These are phyloP conservation scores for Misgurnus anguillicaudatus DNA, from an alignment of 2,113 vertebrate genomes.

Conservation along the genomic window DNA sequence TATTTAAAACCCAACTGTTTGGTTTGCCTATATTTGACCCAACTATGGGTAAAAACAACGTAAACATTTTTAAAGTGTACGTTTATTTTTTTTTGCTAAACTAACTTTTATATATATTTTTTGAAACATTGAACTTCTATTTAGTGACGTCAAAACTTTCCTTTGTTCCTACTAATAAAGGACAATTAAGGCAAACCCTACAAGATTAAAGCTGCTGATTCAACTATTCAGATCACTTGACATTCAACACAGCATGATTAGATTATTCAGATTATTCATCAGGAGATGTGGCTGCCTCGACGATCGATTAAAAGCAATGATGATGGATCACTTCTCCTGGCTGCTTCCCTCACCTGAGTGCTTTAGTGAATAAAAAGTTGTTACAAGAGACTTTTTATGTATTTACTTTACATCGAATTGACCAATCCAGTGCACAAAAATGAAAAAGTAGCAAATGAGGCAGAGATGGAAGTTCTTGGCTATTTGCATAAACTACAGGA, in stretches of 20 bases:
- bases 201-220: constrained; percentile 37
- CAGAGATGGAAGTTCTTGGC: background rate
- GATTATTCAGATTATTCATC: constrained; percentile 58
- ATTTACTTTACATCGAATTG: background rate
- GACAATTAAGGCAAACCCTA: constrained; percentile 35
- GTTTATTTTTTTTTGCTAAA: no score
- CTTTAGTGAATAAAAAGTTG: constrained; percentile 1
- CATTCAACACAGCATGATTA: constrained; percentile 42
- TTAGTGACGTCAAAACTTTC: background rate
- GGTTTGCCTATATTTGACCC: no score
- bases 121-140: background rate
- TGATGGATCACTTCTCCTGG: constrained; percentile 49
- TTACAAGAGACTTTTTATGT: background rate
- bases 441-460: background rate
- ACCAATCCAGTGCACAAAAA: constrained; percentile 1
- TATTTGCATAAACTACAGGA: background rate
- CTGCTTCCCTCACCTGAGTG: constrained; percentile 40
- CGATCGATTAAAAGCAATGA: constrained; percentile 45
- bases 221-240: constrained; percentile 43
- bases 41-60: no score
- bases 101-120: background rate
- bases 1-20: no score
- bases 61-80: no score
- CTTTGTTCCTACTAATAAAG: constrained; percentile 43
- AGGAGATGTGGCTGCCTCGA: constrained; percentile 32